Percentiles rank a stretch among this genome's conserved stretches.
These are phyloP conservation scores for Syngnathus floridae DNA, from an alignment of 2,113 vertebrate species.

Conservation along the genomic window DNA sequence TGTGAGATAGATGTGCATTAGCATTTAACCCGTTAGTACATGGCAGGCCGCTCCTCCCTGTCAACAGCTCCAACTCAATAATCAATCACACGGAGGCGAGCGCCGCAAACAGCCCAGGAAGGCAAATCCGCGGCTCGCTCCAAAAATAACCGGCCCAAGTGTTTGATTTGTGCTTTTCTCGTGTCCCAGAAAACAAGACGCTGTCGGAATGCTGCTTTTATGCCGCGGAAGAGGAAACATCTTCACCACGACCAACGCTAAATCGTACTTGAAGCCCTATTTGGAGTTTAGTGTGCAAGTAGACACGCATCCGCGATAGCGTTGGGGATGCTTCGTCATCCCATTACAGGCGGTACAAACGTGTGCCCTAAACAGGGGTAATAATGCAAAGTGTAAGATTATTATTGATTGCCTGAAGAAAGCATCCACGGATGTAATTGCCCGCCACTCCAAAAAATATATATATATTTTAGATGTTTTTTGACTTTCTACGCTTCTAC, in stretches of 20 bases:
- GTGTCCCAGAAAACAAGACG: slow-evolving; percentile 36
- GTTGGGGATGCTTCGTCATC: background rate
- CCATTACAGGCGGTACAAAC: background rate
- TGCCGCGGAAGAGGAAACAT: slow-evolving; percentile 9
- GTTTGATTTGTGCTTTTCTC: slow-evolving; percentile 26
- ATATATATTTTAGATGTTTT: no score
- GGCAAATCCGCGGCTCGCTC: slow-evolving; percentile 36
- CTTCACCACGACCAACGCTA: background rate
- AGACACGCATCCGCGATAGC: background rate
- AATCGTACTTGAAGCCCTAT: background rate
- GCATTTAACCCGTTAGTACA: slow-evolving; percentile 44
- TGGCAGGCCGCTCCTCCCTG: slow-evolving; percentile 18
- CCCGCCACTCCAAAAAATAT: no score
- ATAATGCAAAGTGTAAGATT: background rate
- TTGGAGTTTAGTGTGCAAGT: background rate
- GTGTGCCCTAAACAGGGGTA: background rate
- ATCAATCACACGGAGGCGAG: slow-evolving; percentile 49
- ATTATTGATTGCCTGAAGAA: background rate
- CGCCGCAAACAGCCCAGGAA: slow-evolving; percentile 30
- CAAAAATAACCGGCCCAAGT: slow-evolving; percentile 27
- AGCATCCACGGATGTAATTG: no score
- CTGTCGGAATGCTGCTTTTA: slow-evolving; percentile 41
- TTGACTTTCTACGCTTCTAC: no score
- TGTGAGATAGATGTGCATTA: slow-evolving; percentile 38
- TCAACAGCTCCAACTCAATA: slow-evolving; percentile 43